A percentile compares a stretch with the other conserved stretches of the same genome.
These are phyloP conservation scores for Tympanuchus pallidicinctus DNA, from an alignment of 2,113 vertebrate genomes.

Conservation along the genomic window DNA sequence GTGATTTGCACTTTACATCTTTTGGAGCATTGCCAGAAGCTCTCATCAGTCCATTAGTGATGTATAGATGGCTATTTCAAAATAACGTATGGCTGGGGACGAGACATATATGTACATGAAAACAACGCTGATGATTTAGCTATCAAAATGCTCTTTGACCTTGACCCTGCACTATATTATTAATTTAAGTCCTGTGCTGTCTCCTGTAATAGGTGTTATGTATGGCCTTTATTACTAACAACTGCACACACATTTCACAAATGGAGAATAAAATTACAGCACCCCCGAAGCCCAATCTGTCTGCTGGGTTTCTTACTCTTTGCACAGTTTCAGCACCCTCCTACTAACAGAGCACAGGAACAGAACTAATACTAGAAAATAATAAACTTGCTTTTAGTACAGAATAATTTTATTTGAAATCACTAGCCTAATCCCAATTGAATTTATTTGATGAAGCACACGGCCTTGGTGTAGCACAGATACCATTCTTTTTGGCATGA, in stretches of 20 bases:
- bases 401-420: constrained; percentile 10
- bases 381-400: not conserved
- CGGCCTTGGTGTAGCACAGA: not conserved
- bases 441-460: not conserved
- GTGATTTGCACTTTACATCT: not conserved
- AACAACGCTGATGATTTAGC: not conserved
- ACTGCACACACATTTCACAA: not conserved
- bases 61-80: not conserved
- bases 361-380: not conserved
- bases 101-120: not conserved
- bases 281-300: not conserved
- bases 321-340: not conserved
- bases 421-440: not conserved
- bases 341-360: not conserved
- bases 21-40: not conserved
- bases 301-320: not conserved
- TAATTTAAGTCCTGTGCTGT: not conserved
- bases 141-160: constrained; percentile 12
- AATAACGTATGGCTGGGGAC: not conserved
- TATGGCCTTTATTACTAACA: not conserved
- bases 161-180: not conserved
- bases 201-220: not conserved
- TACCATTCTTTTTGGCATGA: not conserved
- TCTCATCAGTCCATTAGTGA: not conserved
- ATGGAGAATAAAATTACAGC: not conserved